These are phyloP conservation scores for Vireo griseus DNA, from an alignment of 2,797 vertebrate genomes.

Conservation along the genomic window DNA sequence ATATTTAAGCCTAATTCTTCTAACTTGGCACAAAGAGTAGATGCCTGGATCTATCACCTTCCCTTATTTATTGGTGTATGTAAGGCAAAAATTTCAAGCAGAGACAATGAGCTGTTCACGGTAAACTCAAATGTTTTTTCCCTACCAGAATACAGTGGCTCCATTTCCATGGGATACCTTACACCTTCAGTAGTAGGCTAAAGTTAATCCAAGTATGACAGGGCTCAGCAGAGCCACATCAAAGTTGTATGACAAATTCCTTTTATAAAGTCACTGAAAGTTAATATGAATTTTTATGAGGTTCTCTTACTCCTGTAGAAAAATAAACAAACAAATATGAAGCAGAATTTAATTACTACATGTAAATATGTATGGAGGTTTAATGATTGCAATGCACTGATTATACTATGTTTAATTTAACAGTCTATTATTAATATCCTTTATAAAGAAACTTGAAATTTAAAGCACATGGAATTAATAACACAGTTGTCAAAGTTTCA, in stretches of 20 bases:
- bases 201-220: neutral
- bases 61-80: neutral
- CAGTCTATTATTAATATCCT: neutral
- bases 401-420: constrained; percentile 34
- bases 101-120: rapidly evolving
- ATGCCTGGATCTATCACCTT: neutral
- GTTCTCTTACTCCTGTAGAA: neutral
- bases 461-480: neutral
- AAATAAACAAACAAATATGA: constrained; percentile 14
- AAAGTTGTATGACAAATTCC: neutral
- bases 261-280: constrained; percentile 24
- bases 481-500: constrained; percentile 1
- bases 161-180: neutral
- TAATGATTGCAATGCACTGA: neutral
- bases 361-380: constrained; percentile 35
- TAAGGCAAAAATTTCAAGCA: neutral
- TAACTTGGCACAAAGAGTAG: neutral
- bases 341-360: constrained; percentile 21
- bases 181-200: neutral
- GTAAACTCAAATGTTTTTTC: neutral
- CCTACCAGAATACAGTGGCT: neutral
- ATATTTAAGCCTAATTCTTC: neutral
- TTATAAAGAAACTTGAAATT: constrained; percentile 36
- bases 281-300: constrained; percentile 55
- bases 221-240: neutral